Evolutionary conservation across 1,140 invertebrate species (phyloP).

Genomic region (Macrobrachium nipponense): DNA sequence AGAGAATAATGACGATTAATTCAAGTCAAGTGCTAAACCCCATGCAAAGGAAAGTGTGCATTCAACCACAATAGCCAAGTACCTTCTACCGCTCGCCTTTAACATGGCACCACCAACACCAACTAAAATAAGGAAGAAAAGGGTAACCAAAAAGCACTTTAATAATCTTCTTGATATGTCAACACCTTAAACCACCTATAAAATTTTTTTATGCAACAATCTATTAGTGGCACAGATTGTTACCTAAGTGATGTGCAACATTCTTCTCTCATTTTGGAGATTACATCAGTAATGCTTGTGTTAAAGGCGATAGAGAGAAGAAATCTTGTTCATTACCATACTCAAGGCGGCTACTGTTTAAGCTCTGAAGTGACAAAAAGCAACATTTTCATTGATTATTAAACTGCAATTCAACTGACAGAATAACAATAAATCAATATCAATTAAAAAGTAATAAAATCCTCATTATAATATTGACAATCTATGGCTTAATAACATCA

Average conservation of each 20-base stretch:
- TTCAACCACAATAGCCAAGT: slow-evolving; percentile 63
- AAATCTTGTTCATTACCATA: slow-evolving; percentile 58
- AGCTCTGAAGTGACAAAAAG: slow-evolving; percentile 60
- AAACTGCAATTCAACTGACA: slow-evolving; percentile 60
- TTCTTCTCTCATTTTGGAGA: slow-evolving; percentile 57
- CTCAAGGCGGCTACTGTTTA: slow-evolving; percentile 59
- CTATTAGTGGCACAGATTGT: slow-evolving; percentile 45
- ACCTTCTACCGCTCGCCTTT: slow-evolving; percentile 64
- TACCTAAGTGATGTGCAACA: slow-evolving; percentile 54
- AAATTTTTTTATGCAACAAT: slow-evolving; percentile 38
- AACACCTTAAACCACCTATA: slow-evolving; percentile 45
- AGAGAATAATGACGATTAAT: slow-evolving; percentile 59
- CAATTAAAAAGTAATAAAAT: slow-evolving; percentile 61
- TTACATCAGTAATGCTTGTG: slow-evolving; percentile 56
- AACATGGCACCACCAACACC: slow-evolving; percentile 64
- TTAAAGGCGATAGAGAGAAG: slow-evolving; percentile 59
- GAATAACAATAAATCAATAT: slow-evolving; percentile 58
- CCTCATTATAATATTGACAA: slow-evolving; percentile 59
- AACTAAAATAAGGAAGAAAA: slow-evolving; percentile 63
- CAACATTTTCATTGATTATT: slow-evolving; percentile 60
- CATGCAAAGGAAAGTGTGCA: slow-evolving; percentile 63
- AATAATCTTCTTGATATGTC: slow-evolving; percentile 41
- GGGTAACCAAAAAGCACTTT: slow-evolving; percentile 57
- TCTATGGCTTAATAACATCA: slow-evolving; percentile 61
- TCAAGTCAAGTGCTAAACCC: slow-evolving; percentile 61